A percentile compares a stretch with the other conserved stretches of the same genome.
These are phyloP conservation scores for Sylvietta virens DNA, from an alignment of 2,113 vertebrate genomes.

Conservation along the genomic window DNA sequence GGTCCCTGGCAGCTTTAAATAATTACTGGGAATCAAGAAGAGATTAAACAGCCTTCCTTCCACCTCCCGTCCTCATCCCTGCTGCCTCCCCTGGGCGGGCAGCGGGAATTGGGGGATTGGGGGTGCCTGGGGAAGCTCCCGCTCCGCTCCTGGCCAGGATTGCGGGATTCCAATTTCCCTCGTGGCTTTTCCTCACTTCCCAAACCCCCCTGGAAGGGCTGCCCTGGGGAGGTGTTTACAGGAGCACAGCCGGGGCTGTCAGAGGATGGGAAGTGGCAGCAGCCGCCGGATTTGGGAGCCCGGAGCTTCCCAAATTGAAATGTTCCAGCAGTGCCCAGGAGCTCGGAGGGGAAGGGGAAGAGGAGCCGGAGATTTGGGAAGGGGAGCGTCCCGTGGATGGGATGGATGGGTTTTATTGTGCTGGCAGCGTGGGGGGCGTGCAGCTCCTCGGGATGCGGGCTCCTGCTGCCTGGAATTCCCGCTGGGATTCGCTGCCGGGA, in stretches of 20 bases:
- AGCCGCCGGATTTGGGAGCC: not conserved
- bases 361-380: not conserved
- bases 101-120: rapidly evolving
- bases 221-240: not conserved
- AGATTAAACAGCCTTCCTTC: not conserved
- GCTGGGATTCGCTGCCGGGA: not conserved
- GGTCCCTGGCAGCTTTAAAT: not conserved
- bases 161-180: not conserved
- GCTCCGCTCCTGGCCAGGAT: rapidly evolving
- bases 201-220: not conserved
- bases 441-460: not conserved
- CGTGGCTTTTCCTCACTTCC: not conserved
- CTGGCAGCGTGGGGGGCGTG: not conserved
- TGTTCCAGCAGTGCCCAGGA: rapidly evolving
- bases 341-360: not conserved
- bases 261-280: not conserved
- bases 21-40: not conserved
- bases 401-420: not conserved
- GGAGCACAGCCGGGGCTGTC: not conserved
- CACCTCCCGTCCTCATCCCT: not conserved
- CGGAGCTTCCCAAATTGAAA: not conserved
- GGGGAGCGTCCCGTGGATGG: not conserved
- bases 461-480: not conserved
- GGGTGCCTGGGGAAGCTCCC: not conserved
- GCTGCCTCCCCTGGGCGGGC: not conserved